Percentiles rank a stretch among this genome's conserved stretches.
Evolutionary conservation across 2,888 invertebrate genomes (phyloP).

Genomic region (Blera fallax): DNA sequence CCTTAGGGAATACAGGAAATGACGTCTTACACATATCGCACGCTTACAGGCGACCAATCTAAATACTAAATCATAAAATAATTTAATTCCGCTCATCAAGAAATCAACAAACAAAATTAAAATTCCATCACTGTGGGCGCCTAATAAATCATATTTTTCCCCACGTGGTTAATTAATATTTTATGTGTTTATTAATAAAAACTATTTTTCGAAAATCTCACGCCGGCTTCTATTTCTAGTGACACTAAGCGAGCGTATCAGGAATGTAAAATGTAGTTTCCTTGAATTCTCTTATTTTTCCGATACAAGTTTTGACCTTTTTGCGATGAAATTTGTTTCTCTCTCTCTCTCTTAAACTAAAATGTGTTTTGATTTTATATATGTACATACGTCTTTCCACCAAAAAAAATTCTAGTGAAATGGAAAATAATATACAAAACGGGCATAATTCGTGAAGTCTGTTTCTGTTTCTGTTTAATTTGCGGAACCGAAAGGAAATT

Average conservation of each 20-base stretch:
- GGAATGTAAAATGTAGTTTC: background rate
- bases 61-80: background rate
- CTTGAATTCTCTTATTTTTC: background rate
- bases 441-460: background rate
- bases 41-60: background rate
- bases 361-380: background rate
- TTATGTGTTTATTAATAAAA: constrained; percentile 16
- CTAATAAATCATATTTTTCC: background rate
- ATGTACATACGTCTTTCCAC: background rate
- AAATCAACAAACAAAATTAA: background rate
- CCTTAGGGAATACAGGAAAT: too few species aligned
- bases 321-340: background rate
- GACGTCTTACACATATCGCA: background rate
- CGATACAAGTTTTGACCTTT: background rate
- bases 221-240: background rate
- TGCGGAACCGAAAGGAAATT: constrained; percentile 23
- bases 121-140: background rate
- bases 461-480: constrained; percentile 11
- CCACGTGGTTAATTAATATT: background rate
- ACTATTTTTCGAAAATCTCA: background rate
- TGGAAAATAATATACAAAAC: constrained; percentile 3
- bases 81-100: background rate
- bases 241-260: background rate
- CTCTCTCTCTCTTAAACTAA: background rate
- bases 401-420: background rate